A percentile compares a stretch with the other conserved stretches of the same genome.
phyloP scores from a whole-genome alignment of 2,113 vertebrate species.

The Xiphophorus couchianus region DNA sequence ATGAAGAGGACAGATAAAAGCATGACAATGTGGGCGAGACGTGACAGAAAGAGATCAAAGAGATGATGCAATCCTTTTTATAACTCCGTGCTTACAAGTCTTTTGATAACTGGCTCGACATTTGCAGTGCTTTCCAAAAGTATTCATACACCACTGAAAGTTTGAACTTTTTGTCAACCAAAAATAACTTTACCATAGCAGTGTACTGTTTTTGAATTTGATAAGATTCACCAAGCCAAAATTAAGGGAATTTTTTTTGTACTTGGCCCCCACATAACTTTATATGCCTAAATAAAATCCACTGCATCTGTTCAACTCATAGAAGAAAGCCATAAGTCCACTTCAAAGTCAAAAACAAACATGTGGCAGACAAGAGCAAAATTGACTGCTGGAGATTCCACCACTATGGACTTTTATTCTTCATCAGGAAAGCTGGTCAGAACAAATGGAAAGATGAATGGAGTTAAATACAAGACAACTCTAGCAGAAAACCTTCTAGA shows the following conservation, averaged over 20 bases:
- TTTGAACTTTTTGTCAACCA: background rate
- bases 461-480: background rate
- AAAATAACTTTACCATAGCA: background rate
- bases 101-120: background rate
- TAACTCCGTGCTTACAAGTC: background rate
- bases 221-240: background rate
- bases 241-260: background rate
- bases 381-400: background rate
- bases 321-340: too few relatives aligned
- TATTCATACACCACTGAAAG: background rate
- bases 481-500: background rate
- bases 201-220: too few relatives aligned
- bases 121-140: background rate
- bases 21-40: background rate
- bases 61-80: background rate
- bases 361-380: background rate
- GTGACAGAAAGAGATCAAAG: background rate
- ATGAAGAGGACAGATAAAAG: background rate
- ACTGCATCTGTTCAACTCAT: background rate
- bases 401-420: background rate
- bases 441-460: background rate
- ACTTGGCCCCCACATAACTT: background rate
- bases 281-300: background rate
- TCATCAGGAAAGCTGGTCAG: background rate
- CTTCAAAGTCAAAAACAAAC: too few relatives aligned